Evolutionary conservation across 2,113 vertebrate genomes (phyloP).

Genomic region (Heptranchias perlo): DNA sequence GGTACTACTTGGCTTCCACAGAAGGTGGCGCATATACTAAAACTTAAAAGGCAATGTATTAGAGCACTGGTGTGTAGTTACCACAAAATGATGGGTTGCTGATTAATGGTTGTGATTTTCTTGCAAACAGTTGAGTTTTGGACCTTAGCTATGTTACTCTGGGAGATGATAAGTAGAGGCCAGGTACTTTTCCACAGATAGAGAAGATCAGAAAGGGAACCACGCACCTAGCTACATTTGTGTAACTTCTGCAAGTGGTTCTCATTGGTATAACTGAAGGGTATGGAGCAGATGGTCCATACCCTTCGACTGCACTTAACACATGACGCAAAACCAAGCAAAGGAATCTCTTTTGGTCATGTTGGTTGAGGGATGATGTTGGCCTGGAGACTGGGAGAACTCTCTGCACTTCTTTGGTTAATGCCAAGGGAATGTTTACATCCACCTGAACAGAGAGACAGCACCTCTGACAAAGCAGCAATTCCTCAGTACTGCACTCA

Average conservation of each 20-base stretch:
- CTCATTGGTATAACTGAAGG: background rate
- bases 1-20: background rate
- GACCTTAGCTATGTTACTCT: background rate
- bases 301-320: background rate
- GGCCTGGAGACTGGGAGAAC: background rate
- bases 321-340: background rate
- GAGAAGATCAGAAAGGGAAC: background rate
- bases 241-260: background rate
- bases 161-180: background rate
- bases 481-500: background rate
- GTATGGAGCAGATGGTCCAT: background rate
- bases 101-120: background rate
- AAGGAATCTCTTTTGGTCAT: background rate
- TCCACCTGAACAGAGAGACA: background rate
- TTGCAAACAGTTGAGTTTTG: background rate
- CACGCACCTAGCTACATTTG: background rate
- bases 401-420: background rate
- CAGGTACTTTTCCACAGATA: background rate
- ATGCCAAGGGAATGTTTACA: background rate
- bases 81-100: background rate
- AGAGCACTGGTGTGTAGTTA: background rate
- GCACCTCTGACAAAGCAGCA: background rate
- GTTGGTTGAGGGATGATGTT: background rate
- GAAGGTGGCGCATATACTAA: background rate
- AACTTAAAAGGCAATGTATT: background rate